A percentile compares a stretch with the other conserved stretches of the same genome.
Conservation (phyloP, 1,140 invertebrate species). For the Sesamia nonagrioides region DNA sequence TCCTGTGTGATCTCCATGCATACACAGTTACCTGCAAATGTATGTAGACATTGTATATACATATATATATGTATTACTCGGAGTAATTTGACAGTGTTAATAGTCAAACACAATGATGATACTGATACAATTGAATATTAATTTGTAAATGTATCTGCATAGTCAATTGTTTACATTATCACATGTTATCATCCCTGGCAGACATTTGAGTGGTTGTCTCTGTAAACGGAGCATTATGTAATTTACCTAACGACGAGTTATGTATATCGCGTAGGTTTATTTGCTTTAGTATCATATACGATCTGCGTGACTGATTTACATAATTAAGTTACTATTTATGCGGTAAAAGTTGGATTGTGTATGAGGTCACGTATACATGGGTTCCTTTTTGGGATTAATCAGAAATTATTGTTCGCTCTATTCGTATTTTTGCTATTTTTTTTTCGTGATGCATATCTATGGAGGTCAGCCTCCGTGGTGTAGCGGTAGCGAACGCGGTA, state of each 20-base stretch:
- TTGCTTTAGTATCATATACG: not conserved
- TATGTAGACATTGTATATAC: not conserved
- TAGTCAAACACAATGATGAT: constrained; percentile 35
- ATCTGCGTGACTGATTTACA: constrained; percentile 33
- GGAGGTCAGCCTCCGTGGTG: too few relatives aligned
- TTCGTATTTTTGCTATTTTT: constrained; percentile 11
- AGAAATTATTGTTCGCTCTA: not conserved
- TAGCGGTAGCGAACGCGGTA: too few relatives aligned
- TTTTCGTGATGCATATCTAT: constrained; percentile 32
- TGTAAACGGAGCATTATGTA: constrained; percentile 1
- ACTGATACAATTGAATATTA: constrained; percentile 13
- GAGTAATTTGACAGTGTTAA: constrained; percentile 31
- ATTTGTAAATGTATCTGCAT: constrained; percentile 39
- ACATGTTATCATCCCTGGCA: constrained; percentile 25
- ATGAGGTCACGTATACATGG: constrained; percentile 9
- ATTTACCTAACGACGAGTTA: constrained; percentile 10
- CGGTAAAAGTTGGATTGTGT: constrained; percentile 26
- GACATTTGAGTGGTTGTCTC: constrained; percentile 15
- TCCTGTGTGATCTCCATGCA: constrained; percentile 4
- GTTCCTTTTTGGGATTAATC: constrained; percentile 23
- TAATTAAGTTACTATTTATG: not conserved
- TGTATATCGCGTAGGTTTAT: not conserved
- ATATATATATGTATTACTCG: not conserved
- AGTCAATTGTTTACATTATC: constrained; percentile 23
- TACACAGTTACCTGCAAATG: constrained; percentile 10